Evolutionary conservation across 2,113 vertebrate genomes (phyloP), one percentile per base, ranked within the genome.

Genomic region (Thalassarche chlororhynchos): DNA sequence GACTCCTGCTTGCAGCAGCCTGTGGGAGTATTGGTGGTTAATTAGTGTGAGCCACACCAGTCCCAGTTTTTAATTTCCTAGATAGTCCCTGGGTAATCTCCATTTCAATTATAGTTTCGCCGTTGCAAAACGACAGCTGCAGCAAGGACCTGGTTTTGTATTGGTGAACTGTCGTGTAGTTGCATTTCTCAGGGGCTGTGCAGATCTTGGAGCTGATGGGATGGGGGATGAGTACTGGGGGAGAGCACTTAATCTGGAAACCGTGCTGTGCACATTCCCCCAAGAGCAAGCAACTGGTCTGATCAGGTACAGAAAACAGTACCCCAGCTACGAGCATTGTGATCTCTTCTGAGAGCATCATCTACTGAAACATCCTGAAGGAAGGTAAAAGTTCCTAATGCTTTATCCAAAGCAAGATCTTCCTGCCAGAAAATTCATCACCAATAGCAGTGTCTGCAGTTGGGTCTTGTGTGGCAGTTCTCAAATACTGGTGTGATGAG

Each of bases 381-480:
- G 52, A 28, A 16, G 65, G 34, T 4, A 4, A 4, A 19, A 40
- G 28, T 34, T 74, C 76, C 49, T 34, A 4, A 1, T 17, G n/a
- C 42, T 7, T 52, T 24, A 18, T 2, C 58, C 87, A 61, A 28
- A 64, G 42, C 28, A 32, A 17, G 55, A 21, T 13, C 58, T 80
- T 60, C 34, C 76, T 76, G 52, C 18, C n/a, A 20, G 44, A 6
- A 51, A 3, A 11, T 18, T 16, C 10, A 3, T 28, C 60, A 1
- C 19, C 2, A 0, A 1, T 1, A 42, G 38, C 29, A 55, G 76
- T 2, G 0, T 26, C 51, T 92, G 71, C 80, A 29, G 34, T 1
- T 44, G 69, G 31, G n/a, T n/a, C 76, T 26, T 26, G 11, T 6
- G 21, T 65, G 72, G 40, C 55, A 18, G 51, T 65, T 58, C 32